Conservation (phyloP, 2,113 vertebrate genomes). For the Ursus arctos region DNA sequence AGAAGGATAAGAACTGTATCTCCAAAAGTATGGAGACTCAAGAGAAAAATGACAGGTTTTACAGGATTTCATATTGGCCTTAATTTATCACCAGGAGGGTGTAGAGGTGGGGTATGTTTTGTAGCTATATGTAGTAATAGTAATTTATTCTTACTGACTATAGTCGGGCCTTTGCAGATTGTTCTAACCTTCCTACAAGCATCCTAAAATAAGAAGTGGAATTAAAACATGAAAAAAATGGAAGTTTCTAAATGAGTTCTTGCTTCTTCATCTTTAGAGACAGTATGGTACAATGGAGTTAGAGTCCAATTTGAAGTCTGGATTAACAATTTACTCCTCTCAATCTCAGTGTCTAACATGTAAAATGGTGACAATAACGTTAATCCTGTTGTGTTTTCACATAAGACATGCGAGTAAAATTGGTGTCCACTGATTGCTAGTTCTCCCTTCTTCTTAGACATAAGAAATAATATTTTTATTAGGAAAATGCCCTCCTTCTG, state of each 20-base stretch:
- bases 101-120: background rate
- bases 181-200: background rate
- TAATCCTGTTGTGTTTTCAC: background rate
- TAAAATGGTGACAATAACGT: background rate
- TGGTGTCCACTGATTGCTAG: background rate
- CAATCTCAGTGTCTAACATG: background rate
- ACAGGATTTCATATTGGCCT: background rate
- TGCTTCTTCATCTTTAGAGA: background rate
- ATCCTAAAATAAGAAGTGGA: constrained; percentile 22
- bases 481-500: background rate
- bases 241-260: background rate
- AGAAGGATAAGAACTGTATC: background rate
- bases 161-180: background rate
- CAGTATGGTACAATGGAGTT: background rate
- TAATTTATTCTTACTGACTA: background rate
- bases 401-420: background rate
- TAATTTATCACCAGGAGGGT: background rate
- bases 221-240: background rate
- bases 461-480: background rate
- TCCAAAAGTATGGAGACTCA: background rate
- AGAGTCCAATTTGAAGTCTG: background rate
- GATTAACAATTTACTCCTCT: background rate
- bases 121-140: background rate
- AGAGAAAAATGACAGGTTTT: constrained; percentile 39
- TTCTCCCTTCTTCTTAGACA: background rate